These are phyloP conservation scores for Xanthia icteritia DNA, from an alignment of 2,888 invertebrate species.

Conservation along the genomic window DNA sequence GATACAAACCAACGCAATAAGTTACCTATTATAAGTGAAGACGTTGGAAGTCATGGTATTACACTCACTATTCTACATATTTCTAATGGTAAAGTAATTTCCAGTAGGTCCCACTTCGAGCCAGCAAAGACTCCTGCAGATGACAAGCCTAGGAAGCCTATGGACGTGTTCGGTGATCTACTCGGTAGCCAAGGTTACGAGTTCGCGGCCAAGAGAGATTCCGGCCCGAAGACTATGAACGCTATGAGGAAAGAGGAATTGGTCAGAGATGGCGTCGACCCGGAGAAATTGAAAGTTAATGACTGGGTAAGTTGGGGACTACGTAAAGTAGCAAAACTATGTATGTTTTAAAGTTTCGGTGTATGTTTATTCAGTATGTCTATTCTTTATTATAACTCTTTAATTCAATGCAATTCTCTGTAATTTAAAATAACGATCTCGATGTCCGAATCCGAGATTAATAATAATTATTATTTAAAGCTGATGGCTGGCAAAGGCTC, in stretches of 20 bases:
- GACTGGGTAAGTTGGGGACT: slow-evolving; percentile 92
- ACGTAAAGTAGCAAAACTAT: neutral
- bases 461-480: neutral
- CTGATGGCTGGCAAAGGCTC: too few relatives aligned
- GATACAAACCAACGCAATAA: too few relatives aligned
- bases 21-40: slow-evolving; percentile 13
- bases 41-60: too few relatives aligned
- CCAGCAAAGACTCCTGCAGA: slow-evolving; percentile 84
- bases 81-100: slow-evolving; percentile 25
- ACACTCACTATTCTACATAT: too few relatives aligned
- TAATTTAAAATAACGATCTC: neutral
- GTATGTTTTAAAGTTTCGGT: neutral
- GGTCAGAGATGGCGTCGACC: slow-evolving; percentile 95
- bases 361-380: neutral
- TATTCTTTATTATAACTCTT: neutral
- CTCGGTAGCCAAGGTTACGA: slow-evolving; percentile 97
- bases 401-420: too few relatives aligned
- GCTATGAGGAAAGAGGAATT: slow-evolving; percentile 97
- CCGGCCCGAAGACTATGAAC: slow-evolving; percentile 96
- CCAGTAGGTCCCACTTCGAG: slow-evolving; percentile 94
- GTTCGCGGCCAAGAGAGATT: slow-evolving; percentile 93
- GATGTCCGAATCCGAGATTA: neutral
- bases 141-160: slow-evolving; percentile 86
- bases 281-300: slow-evolving; percentile 95
- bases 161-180: slow-evolving; percentile 97